Conservation (phyloP, 2,113 vertebrate species). For the Geothlypis trichas region DNA sequence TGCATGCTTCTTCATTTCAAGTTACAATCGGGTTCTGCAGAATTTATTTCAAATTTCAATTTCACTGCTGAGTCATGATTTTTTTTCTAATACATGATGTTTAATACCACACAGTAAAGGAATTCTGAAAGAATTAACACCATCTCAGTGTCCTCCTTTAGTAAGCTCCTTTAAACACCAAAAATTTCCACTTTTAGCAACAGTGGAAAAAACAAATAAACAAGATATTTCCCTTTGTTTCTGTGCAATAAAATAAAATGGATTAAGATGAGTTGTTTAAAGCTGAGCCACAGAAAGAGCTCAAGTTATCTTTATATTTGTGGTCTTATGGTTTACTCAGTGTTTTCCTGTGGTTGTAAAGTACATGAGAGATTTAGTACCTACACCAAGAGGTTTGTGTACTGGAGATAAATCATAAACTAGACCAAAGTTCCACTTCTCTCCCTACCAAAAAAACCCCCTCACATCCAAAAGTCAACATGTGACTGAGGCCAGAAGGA, state of each 20-base stretch:
- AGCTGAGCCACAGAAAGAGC: not conserved
- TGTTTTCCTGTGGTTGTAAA: not conserved
- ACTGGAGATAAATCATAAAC: not conserved
- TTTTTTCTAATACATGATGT: not conserved
- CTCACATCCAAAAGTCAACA: not conserved
- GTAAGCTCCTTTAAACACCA: not conserved
- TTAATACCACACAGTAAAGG: not conserved
- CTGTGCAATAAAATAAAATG: not conserved
- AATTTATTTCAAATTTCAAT: not conserved
- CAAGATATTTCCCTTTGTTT: not conserved
- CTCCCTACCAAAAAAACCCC: not conserved
- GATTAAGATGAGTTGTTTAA: not conserved
- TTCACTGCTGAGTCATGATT: not conserved
- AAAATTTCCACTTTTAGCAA: not conserved
- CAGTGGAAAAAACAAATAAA: not conserved
- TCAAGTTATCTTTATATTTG: not conserved
- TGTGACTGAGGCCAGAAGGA: not conserved
- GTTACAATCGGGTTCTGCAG: not conserved
- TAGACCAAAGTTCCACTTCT: not conserved
- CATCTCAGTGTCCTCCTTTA: not conserved
- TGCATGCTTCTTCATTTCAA: not conserved
- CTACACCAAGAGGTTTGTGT: not conserved
- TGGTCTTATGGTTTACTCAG: not conserved
- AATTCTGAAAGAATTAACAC: not conserved
- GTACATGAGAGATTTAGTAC: not conserved